Conservation (phyloP, 2,113 vertebrate genomes). For the Neolamprologus toae region DNA sequence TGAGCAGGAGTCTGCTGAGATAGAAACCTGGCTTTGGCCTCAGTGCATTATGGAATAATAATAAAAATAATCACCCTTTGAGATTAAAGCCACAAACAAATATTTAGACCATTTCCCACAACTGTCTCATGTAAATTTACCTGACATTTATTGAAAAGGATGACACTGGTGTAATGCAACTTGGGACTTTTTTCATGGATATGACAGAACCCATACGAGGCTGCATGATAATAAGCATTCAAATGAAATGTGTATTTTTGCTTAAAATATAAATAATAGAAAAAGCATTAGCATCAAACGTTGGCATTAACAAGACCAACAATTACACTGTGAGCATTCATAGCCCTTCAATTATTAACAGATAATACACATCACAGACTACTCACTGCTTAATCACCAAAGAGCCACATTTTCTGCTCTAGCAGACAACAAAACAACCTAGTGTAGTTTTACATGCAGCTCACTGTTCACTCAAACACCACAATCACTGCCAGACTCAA, state of each 20-base stretch:
- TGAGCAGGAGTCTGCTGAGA: background rate
- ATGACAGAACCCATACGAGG: background rate
- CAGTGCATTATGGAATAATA: background rate
- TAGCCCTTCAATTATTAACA: slow-evolving; percentile 1
- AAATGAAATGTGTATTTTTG: background rate
- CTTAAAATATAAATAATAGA: background rate
- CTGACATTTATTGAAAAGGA: background rate
- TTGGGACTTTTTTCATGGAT: background rate
- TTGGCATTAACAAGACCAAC: background rate
- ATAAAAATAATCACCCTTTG: background rate
- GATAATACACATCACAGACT: background rate
- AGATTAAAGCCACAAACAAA: background rate
- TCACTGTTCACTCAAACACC: slow-evolving; percentile 30
- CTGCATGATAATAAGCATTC: background rate
- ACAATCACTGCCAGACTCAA: slow-evolving; percentile 24
- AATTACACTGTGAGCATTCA: background rate
- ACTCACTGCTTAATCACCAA: slow-evolving; percentile 4
- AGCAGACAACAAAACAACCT: slow-evolving; percentile 20
- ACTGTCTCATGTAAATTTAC: background rate
- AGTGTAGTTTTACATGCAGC: slow-evolving; percentile 32
- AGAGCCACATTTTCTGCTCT: slow-evolving; percentile 3
- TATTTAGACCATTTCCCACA: background rate
- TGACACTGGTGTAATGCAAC: background rate
- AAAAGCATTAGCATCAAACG: background rate
- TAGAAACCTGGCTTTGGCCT: background rate